phyloP scores from a whole-genome alignment of 2,113 vertebrate genomes.

The Cinclus mexicanus region DNA sequence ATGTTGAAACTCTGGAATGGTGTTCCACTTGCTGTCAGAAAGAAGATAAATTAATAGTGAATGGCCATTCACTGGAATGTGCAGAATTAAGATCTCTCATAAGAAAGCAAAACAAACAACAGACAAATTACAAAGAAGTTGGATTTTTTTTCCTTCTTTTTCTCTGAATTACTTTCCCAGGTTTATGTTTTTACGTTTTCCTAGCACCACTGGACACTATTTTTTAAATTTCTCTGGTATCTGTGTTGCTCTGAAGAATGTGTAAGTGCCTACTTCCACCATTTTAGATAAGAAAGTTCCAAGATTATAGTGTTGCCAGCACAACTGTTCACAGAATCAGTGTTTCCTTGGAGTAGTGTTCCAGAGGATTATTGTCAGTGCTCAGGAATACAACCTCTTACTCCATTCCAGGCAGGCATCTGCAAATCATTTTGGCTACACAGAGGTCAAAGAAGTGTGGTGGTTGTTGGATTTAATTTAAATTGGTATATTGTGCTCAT shows the following conservation, averaged over 20 bases:
- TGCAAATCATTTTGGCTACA: background rate
- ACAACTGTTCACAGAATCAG: background rate
- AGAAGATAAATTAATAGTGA: conserved; percentile 15
- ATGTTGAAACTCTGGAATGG: conserved; percentile 16
- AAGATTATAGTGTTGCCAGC: background rate
- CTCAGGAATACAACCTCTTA: background rate
- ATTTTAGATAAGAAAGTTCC: background rate
- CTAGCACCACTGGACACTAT: background rate
- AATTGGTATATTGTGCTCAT: background rate
- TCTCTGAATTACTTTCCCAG: conserved; percentile 2
- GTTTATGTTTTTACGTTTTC: background rate
- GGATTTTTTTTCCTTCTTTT: background rate
- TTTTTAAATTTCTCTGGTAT: background rate
- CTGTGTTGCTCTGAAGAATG: background rate
- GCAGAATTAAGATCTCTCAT: conserved; percentile 26
- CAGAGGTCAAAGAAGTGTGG: background rate
- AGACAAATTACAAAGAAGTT: background rate
- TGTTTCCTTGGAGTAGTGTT: background rate
- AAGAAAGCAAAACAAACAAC: conserved; percentile 10
- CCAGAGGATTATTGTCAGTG: background rate
- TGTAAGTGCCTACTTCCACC: background rate
- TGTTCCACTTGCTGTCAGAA: conserved; percentile 16
- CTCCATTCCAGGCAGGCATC: conserved; percentile 6
- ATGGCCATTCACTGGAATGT: conserved; percentile 9
- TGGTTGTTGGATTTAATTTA: conserved; percentile 1